These are phyloP conservation scores for Phrynocephalus forsythii DNA, from an alignment of 2,797 vertebrate genomes.

Conservation along the genomic window DNA sequence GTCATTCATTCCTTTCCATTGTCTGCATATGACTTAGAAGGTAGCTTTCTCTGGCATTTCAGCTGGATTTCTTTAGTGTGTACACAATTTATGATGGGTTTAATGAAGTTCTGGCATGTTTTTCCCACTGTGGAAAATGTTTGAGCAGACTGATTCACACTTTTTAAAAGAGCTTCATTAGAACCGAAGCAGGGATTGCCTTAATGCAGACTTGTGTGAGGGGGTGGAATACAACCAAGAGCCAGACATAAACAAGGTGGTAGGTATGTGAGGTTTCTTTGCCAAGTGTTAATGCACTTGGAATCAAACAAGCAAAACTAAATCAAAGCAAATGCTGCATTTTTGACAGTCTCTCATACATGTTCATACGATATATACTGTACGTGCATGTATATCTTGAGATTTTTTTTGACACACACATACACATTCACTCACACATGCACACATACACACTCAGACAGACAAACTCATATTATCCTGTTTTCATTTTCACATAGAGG, in stretches of 20 bases:
- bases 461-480: background rate
- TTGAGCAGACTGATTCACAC: slow-evolving; percentile 64
- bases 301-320: slow-evolving; percentile 45
- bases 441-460: too few relatives aligned
- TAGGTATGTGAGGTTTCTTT: slow-evolving; percentile 42
- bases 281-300: slow-evolving; percentile 27
- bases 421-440: too few relatives aligned
- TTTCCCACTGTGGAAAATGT: slow-evolving; percentile 53
- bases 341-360: background rate
- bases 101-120: slow-evolving; percentile 59
- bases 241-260: slow-evolving; percentile 18
- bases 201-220: slow-evolving; percentile 52
- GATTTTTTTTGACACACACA: background rate
- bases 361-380: background rate
- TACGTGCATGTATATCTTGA: background rate
- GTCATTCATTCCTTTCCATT: slow-evolving; percentile 21
- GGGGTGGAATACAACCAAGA: slow-evolving; percentile 44
- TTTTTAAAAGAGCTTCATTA: slow-evolving; percentile 54
- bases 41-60: slow-evolving; percentile 41
- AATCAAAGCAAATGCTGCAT: slow-evolving; percentile 42
- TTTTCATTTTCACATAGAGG: background rate
- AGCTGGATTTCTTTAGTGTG: slow-evolving; percentile 48
- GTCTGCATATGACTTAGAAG: background rate
- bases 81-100: slow-evolving; percentile 54
- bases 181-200: slow-evolving; percentile 54